Percentiles rank a stretch among this genome's conserved stretches.
Conservation (phyloP, 2,113 vertebrate species). For the Girardinichthys multiradiatus region DNA sequence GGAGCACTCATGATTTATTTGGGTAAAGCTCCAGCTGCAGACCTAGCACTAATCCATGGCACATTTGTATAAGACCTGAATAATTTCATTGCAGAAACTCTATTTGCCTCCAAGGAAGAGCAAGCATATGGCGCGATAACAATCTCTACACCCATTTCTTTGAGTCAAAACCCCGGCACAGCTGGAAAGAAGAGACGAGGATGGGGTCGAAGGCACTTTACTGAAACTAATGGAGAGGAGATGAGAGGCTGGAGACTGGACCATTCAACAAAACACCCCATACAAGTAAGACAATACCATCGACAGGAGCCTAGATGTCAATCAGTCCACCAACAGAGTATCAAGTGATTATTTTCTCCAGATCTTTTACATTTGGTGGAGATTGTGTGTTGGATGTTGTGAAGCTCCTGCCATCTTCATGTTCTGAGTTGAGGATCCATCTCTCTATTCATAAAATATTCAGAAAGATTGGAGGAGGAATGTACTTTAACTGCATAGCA, state of each 20-base stretch:
- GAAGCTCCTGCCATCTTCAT: conserved; percentile 27
- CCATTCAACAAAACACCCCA: conserved; percentile 40
- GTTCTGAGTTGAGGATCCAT: conserved; percentile 14
- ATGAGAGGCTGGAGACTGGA: conserved; percentile 32
- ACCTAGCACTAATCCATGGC: too few species aligned
- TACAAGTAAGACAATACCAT: conserved; percentile 26
- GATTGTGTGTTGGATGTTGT: conserved; percentile 55
- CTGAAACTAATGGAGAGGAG: conserved; percentile 33
- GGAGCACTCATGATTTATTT: conserved; percentile 89
- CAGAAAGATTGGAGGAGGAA: conserved; percentile 30
- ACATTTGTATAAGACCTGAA: background rate
- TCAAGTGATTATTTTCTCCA: conserved; percentile 23
- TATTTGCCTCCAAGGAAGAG: conserved; percentile 34
- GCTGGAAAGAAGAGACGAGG: conserved; percentile 67
- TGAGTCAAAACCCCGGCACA: conserved; percentile 60
- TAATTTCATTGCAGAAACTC: conserved; percentile 33
- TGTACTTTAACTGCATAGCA: conserved; percentile 48
- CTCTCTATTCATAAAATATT: conserved; percentile 16
- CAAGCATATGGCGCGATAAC: conserved; percentile 64
- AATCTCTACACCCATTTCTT: conserved; percentile 79
- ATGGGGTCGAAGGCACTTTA: conserved; percentile 73
- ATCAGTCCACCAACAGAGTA: conserved; percentile 14
- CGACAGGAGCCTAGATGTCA: conserved; percentile 21
- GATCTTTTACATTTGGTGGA: conserved; percentile 44
- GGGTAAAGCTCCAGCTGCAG: conserved; percentile 33